Evolutionary conservation across 2,888 invertebrate species (phyloP).

Genomic region (Drosophila nigricruria): DNA sequence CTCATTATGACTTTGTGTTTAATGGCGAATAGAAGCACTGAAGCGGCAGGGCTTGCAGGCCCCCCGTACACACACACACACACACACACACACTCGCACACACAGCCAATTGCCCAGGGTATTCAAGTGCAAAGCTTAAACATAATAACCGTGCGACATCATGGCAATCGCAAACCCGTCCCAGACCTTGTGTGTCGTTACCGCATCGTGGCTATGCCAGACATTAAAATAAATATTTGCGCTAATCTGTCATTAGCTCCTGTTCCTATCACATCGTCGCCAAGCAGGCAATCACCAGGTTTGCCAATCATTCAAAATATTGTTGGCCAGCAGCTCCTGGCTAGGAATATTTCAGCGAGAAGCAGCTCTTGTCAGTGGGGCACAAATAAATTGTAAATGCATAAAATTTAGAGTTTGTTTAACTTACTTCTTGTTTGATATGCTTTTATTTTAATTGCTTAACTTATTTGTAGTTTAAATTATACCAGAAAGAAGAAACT

Average conservation of each 20-base stretch:
- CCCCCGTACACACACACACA: not conserved
- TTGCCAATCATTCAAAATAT: slow-evolving; percentile 15
- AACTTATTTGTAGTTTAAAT: too few relatives aligned
- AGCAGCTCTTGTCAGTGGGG: not conserved
- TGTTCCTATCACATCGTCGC: slow-evolving; percentile 10
- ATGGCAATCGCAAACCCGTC: slow-evolving; percentile 20
- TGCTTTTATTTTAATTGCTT: too few relatives aligned
- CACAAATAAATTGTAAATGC: not conserved
- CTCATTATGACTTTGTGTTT: slow-evolving; percentile 79
- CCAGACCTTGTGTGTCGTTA: slow-evolving; percentile 39
- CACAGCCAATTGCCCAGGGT: slow-evolving; percentile 68
- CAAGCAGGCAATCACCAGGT: not conserved
- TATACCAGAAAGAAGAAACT: too few relatives aligned
- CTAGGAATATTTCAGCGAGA: not conserved
- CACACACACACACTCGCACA: not conserved
- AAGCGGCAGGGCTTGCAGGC: slow-evolving; percentile 26
- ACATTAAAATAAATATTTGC: slow-evolving; percentile 80
- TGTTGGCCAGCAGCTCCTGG: not conserved
- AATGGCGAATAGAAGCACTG: slow-evolving; percentile 74
- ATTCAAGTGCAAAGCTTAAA: slow-evolving; percentile 70
- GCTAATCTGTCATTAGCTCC: slow-evolving; percentile 77
- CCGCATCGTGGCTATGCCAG: slow-evolving; percentile 48
- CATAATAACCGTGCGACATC: slow-evolving; percentile 63
- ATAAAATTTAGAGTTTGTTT: not conserved
- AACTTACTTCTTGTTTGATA: not conserved